Base-by-base conservation (phyloP, 2,113 vertebrate genomes). In the Heloderma charlesbogerti region DNA sequence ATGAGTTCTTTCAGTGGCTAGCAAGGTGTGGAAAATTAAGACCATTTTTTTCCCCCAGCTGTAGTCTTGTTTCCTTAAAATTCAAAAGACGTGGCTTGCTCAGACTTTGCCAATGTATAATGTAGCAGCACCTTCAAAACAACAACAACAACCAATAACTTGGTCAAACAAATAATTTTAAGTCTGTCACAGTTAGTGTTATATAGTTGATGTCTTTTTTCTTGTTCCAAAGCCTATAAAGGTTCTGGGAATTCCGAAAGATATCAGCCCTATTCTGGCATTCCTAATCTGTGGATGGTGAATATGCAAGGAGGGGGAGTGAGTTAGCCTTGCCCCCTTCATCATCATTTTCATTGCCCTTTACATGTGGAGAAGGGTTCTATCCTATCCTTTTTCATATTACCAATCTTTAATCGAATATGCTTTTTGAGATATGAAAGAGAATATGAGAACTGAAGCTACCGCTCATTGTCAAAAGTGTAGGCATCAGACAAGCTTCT, bases 1-100 rank as follows among this genome's bases (percentile, higher is more conserved):
- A 88, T 87, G 0, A 90, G 43, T 90, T 92, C 75, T 75, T 92
- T 75, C 75, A 40, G 3, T 89, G 20, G 63, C 29, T n/a, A 85
- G 78, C n/a, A 91, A 89, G 1, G 45, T 86, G 13, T 91, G 86
- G 69, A 31, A 87, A 79, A 74, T 54, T 34, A 63, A 92, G 84
- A 6, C 63, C 9, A 84, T 43, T 90, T 91, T 89, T 87, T 57
- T 89, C 89, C n/a, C 75, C 20, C 78, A 86, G 25, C 2, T 3
- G 87, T 89, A 91, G 67, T 34, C 89, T 91, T 91, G 1, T 72
- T 91, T 54, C 10, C 51, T 54, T 89, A 72, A 93, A 92, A 90
- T 0, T 3, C n/a, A 45, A 34, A 88, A 87, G 89, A 81, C 4
- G 51, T 91, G 9, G 0, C 22, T 77, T 80, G 29, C 4, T 78